phyloP scores from a whole-genome alignment of 2,113 vertebrate genomes.

The Heloderma charlesbogerti region DNA sequence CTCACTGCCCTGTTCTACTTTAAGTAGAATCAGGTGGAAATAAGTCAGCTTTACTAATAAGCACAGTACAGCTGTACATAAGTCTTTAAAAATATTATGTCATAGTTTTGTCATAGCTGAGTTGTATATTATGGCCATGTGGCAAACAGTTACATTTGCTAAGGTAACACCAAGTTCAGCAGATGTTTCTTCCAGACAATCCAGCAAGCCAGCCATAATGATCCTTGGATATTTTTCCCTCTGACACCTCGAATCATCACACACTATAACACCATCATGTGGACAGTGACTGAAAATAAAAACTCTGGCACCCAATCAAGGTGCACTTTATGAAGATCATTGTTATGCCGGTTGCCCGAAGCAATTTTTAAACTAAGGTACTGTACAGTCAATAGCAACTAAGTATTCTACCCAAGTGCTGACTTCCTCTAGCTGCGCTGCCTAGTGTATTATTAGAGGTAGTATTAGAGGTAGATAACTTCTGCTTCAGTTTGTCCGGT shows the following conservation, averaged over 20 bases:
- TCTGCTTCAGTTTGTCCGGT: slow-evolving; percentile 37
- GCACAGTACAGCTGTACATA: fast-evolving
- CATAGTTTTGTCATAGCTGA: background rate
- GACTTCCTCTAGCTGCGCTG: slow-evolving; percentile 2
- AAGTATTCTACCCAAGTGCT: background rate
- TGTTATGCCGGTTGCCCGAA: slow-evolving; percentile 11
- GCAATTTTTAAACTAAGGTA: slow-evolving; percentile 45
- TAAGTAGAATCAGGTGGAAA: background rate
- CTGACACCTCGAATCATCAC: slow-evolving; percentile 12
- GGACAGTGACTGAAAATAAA: background rate
- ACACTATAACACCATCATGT: background rate
- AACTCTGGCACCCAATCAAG: background rate
- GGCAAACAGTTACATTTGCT: background rate
- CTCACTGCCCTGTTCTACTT: background rate
- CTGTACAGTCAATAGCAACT: background rate
- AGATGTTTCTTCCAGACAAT: slow-evolving; percentile 26
- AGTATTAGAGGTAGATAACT: slow-evolving; percentile 30
- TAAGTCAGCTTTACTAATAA: slow-evolving; percentile 6
- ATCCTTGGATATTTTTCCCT: slow-evolving; percentile 6
- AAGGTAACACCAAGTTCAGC: slow-evolving; percentile 30
- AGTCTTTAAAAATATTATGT: background rate
- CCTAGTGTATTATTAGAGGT: slow-evolving; percentile 8
- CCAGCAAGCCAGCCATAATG: background rate
- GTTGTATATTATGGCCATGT: background rate
- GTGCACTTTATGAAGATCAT: background rate